Percentiles rank a stretch among this genome's conserved stretches.
Conservation (phyloP, 2,113 vertebrate genomes). For the Halcyon senegalensis region DNA sequence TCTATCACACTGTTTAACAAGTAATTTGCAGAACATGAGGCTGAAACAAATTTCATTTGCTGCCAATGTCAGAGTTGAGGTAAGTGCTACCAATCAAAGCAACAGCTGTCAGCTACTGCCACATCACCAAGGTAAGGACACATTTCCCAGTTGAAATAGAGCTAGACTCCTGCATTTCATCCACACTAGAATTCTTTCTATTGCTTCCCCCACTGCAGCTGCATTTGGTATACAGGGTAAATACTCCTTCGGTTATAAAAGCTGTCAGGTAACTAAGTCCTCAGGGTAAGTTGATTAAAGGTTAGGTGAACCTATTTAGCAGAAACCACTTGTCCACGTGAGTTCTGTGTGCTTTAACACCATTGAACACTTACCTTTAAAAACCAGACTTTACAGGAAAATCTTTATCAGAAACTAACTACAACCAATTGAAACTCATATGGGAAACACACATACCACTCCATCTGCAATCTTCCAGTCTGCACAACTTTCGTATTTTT, state of each 20-base stretch:
- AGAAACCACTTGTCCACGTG: not conserved
- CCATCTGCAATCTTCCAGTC: slow-evolving; percentile 86
- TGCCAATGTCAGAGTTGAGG: not conserved
- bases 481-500: slow-evolving; percentile 85
- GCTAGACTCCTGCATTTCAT: not conserved
- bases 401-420: not conserved
- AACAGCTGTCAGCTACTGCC: not conserved
- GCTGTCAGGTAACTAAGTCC: no score
- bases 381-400: not conserved
- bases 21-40: not conserved
- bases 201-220: not conserved
- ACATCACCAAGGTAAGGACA: not conserved
- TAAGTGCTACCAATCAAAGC: not conserved
- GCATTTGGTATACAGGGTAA: not conserved
- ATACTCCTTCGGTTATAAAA: not conserved
- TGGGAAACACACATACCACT: slow-evolving; percentile 78
- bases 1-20: not conserved
- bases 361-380: not conserved
- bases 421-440: not conserved
- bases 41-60: not conserved
- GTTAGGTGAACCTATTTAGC: not conserved
- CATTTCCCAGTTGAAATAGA: not conserved
- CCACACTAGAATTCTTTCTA: not conserved
- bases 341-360: not conserved
- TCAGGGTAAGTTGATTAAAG: not conserved